Conservation (phyloP, 2,888 invertebrate species). For the Drosophila prostipennis region DNA sequence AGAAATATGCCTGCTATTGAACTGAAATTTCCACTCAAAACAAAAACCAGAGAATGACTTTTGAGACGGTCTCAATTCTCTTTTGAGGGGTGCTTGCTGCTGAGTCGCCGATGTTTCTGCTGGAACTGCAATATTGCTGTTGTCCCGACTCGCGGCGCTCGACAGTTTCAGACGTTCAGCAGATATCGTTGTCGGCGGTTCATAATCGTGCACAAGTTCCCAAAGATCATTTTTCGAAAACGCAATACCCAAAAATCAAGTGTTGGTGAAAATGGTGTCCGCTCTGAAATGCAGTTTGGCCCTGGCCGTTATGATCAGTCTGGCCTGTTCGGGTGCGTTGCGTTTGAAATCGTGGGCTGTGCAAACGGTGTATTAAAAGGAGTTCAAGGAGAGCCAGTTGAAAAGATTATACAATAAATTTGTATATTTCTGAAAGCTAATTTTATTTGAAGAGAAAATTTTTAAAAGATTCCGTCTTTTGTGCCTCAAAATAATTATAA, state of each 20-base stretch:
- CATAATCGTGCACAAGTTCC: slow-evolving; percentile 21
- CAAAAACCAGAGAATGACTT: slow-evolving; percentile 6
- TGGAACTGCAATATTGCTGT: neutral
- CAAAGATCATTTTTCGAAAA: neutral
- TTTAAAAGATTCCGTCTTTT: too few species aligned
- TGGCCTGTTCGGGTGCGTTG: slow-evolving; percentile 65
- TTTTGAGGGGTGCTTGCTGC: slow-evolving; percentile 6
- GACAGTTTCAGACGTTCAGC: slow-evolving; percentile 68
- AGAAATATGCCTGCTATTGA: neutral
- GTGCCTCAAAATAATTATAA: too few species aligned
- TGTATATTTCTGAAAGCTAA: too few species aligned
- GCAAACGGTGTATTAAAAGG: slow-evolving; percentile 1
- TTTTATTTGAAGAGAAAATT: too few species aligned
- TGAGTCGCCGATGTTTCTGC: neutral
- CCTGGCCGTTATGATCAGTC: slow-evolving; percentile 69
- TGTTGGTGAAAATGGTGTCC: slow-evolving; percentile 58
- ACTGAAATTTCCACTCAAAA: slow-evolving; percentile 47
- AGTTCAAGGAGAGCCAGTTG: slow-evolving; percentile 20
- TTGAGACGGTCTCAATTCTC: neutral
- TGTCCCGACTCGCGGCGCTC: slow-evolving; percentile 4
- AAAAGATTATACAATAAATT: neutral
- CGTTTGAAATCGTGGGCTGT: slow-evolving; percentile 7
- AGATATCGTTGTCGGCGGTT: slow-evolving; percentile 61
- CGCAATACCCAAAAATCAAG: neutral
- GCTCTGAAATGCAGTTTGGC: slow-evolving; percentile 68